These are phyloP conservation scores for Lumbricus terrestris DNA, from an alignment of 2,888 invertebrate species.

Conservation along the genomic window DNA sequence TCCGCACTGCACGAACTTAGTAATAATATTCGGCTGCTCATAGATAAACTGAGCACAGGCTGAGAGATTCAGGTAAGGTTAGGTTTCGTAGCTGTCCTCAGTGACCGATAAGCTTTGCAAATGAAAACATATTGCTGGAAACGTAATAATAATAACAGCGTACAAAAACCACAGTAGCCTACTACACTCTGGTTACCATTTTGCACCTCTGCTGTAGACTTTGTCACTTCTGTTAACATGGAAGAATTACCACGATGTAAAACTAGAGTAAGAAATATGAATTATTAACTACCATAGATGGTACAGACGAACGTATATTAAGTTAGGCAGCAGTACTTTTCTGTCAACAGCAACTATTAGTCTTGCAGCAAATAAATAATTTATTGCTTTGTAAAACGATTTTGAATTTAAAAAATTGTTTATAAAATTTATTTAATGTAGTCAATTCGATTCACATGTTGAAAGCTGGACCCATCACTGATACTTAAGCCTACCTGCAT, in stretches of 20 bases:
- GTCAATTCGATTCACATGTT: too few species aligned
- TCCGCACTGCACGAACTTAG: background rate
- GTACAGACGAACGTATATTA: background rate
- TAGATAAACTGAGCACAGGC: background rate
- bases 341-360: background rate
- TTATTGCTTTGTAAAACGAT: background rate
- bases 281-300: background rate
- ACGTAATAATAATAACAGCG: background rate
- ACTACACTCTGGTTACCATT: too few species aligned
- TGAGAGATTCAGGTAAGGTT: background rate
- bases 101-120: background rate
- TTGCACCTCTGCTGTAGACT: too few species aligned
- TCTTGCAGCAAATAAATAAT: background rate
- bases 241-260: background rate
- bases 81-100: background rate
- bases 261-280: background rate
- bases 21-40: background rate
- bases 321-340: background rate
- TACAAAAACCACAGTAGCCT: too few species aligned
- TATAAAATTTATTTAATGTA: too few species aligned
- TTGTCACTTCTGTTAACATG: background rate
- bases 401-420: too few species aligned
- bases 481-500: too few species aligned
- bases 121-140: background rate
- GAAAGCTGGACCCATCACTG: too few species aligned